Evolutionary conservation across 2,113 vertebrate species (phyloP).

Genomic region (Hemichromis elongatus): DNA sequence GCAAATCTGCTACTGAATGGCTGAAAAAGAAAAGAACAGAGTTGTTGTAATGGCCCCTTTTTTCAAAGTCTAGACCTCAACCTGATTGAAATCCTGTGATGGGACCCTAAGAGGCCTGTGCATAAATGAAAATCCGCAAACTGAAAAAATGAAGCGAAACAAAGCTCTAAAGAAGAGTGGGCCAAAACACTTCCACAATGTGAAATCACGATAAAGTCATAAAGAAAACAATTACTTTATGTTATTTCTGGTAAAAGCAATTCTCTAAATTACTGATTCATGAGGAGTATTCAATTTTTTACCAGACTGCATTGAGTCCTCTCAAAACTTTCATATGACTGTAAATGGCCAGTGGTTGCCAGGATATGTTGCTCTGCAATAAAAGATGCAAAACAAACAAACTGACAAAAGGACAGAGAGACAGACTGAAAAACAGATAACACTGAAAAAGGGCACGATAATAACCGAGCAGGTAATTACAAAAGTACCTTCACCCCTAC

Average conservation of each 20-base stretch:
- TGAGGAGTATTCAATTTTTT: neutral
- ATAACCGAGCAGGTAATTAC: neutral
- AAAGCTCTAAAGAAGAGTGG: neutral
- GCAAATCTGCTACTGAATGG: neutral
- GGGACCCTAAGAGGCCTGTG: neutral
- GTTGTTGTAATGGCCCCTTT: neutral
- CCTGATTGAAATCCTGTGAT: neutral
- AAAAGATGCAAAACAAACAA: neutral
- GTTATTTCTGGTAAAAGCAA: neutral
- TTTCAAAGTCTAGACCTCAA: neutral
- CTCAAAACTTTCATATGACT: neutral
- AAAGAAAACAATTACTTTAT: neutral
- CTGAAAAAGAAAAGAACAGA: neutral
- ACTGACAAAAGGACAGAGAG: neutral
- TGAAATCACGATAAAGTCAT: neutral
- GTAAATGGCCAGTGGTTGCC: neutral
- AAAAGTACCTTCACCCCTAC: neutral
- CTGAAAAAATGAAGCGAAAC: neutral
- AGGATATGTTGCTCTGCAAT: neutral
- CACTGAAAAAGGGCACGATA: neutral
- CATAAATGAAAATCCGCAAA: neutral
- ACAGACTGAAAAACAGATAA: neutral
- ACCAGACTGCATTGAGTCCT: neutral
- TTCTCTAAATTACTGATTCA: neutral
- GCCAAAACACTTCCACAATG: neutral